These are phyloP conservation scores for Tachypleus tridentatus DNA, from an alignment of 1,140 invertebrate genomes.

Conservation along the genomic window DNA sequence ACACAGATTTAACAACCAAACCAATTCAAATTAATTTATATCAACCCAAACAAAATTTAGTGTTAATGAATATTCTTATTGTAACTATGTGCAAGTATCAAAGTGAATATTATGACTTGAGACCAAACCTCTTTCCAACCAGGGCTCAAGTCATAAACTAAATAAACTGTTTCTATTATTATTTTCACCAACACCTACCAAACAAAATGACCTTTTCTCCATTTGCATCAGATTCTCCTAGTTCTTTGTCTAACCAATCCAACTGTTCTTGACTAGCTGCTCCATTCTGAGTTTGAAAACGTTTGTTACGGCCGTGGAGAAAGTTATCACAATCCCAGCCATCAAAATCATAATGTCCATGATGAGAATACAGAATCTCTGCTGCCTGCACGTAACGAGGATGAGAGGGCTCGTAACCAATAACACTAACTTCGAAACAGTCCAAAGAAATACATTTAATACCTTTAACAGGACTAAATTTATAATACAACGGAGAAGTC, in stretches of 20 bases:
- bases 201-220: slow-evolving; percentile 25
- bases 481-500: slow-evolving; percentile 28
- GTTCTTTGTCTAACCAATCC: slow-evolving; percentile 28
- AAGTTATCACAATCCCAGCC: slow-evolving; percentile 24
- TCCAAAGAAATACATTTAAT: slow-evolving; percentile 32
- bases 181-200: slow-evolving; percentile 18
- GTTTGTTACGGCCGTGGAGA: slow-evolving; percentile 23
- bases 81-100: too few species aligned
- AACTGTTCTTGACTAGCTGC: slow-evolving; percentile 30
- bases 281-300: slow-evolving; percentile 34
- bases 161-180: too few species aligned
- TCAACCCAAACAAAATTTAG: too few species aligned
- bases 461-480: slow-evolving; percentile 23
- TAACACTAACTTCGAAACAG: slow-evolving; percentile 31
- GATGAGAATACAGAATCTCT: slow-evolving; percentile 24
- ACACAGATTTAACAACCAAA: too few species aligned
- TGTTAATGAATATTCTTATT: too few species aligned
- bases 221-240: slow-evolving; percentile 23
- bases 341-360: slow-evolving; percentile 30
- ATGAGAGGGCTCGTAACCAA: slow-evolving; percentile 25
- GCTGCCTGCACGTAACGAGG: slow-evolving; percentile 22
- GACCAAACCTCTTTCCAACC: too few species aligned
- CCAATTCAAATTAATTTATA: too few species aligned
- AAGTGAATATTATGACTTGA: too few species aligned
- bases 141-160: too few species aligned